Base-by-base conservation (phyloP, 2,888 invertebrate species). In the Acrobasis suavella region DNA sequence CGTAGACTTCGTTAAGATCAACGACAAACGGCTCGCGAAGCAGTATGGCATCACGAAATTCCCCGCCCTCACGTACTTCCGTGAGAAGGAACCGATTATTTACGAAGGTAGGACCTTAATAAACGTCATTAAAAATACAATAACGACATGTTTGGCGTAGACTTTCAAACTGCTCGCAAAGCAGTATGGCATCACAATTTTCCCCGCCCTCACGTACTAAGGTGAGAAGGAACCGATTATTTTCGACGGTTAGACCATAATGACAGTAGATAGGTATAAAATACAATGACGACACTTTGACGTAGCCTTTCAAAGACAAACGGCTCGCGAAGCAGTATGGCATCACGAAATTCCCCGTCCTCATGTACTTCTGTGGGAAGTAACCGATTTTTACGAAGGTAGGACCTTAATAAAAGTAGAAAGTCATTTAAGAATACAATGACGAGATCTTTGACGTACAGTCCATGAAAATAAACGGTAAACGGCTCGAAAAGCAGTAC, bases 131-230 rank as follows among this genome's bases (percentile, higher is more conserved):
- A 22, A 22, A 3, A 22, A 22, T 22, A 22, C 22, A 2, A n/a
- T 22, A 3, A 22, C 74, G 97, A 98, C 92, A 96, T 96, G 62
- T 98, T 98, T 87, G 98, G 98, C 80, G 97, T 98, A 79, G 97
- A 97, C 93, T 97, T 98, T 98, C 93, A 98, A 98, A 94, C 95
- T 97, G 94, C 94, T 98, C 83, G 98, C 98, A 73, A 98, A 98
- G 87, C 97, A 98, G 84, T 97, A 98, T 95, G 98, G 98, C 89
- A 97, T 98, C 92, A 97, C 96, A 89, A 97, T 95, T 90, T 98
- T 98, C 91, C 98, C 98, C 79, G 97, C 98, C 76, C 96, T 98
- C 92, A 98, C 98, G 80, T 98, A 98, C 90, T 98, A 98, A 94
- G 96, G 98, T 92, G 97, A 98, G 91, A 97, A 97, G 91, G 97